Conservation (phyloP, 2,888 invertebrate species). For the Sphaerophoria taeniata region DNA sequence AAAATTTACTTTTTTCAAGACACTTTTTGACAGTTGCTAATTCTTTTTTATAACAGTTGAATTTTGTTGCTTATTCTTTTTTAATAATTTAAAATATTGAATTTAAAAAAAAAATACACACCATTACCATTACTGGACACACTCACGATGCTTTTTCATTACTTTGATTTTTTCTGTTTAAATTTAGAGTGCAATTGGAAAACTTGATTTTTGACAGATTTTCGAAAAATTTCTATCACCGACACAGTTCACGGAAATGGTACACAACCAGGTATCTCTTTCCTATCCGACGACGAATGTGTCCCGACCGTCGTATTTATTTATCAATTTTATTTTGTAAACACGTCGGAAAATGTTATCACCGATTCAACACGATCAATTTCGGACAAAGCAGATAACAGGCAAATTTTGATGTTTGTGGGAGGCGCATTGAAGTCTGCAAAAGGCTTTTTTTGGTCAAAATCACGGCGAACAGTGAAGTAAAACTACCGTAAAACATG, state of each 20-base stretch:
- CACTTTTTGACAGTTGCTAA: slow-evolving; percentile 45
- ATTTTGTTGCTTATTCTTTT: neutral
- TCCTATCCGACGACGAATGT: slow-evolving; percentile 30
- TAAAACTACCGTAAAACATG: slow-evolving; percentile 47
- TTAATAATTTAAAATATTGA: slow-evolving; percentile 39
- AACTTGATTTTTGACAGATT: slow-evolving; percentile 10
- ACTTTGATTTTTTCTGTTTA: slow-evolving; percentile 41
- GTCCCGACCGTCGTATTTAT: slow-evolving; percentile 43
- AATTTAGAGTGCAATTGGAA: slow-evolving; percentile 28
- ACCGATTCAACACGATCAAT: slow-evolving; percentile 46
- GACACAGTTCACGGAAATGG: slow-evolving; percentile 45
- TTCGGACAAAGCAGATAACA: slow-evolving; percentile 6
- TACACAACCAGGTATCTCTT: neutral
- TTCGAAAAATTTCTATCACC: slow-evolving; percentile 16
- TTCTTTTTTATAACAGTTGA: slow-evolving; percentile 31
- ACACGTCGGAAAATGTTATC: slow-evolving; percentile 33
- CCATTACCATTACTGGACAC: slow-evolving; percentile 74
- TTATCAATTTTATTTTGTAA: slow-evolving; percentile 18
- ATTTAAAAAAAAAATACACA: slow-evolving; percentile 65
- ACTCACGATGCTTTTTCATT: slow-evolving; percentile 72
- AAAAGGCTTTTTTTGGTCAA: slow-evolving; percentile 33
- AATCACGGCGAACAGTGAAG: slow-evolving; percentile 1
- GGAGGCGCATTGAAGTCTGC: neutral
- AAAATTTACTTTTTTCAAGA: slow-evolving; percentile 24
- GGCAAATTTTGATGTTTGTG: slow-evolving; percentile 43